These are phyloP conservation scores for Phthorimaea operculella DNA, from an alignment of 1,140 invertebrate species.

Conservation along the genomic window DNA sequence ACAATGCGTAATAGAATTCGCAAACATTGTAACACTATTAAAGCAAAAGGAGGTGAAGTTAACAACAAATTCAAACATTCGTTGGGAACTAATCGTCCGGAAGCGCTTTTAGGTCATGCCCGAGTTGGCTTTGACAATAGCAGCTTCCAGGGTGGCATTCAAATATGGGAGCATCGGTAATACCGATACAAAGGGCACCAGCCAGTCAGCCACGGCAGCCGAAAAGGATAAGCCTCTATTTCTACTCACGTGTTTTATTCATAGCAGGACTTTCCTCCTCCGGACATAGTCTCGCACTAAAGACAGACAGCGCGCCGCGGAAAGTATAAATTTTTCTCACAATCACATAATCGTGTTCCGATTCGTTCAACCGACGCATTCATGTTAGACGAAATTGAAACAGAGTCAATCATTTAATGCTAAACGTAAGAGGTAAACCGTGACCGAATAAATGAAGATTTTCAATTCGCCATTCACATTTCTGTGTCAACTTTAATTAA, in stretches of 20 bases:
- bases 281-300: constrained; percentile 54
- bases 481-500: constrained; percentile 66
- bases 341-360: constrained; percentile 62
- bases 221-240: constrained; percentile 14
- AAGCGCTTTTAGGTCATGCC: constrained; percentile 58
- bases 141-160: constrained; percentile 48
- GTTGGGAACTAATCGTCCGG: constrained; percentile 57
- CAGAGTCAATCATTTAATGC: constrained; percentile 65
- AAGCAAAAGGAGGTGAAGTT: constrained; percentile 63
- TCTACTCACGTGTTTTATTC: constrained; percentile 62
- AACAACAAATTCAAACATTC: constrained; percentile 65
- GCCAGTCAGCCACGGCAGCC: neutral
- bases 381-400: constrained; percentile 65
- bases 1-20: constrained; percentile 65
- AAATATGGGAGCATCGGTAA: constrained; percentile 20
- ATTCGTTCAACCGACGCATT: constrained; percentile 62
- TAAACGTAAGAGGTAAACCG: constrained; percentile 58
- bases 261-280: constrained; percentile 42
- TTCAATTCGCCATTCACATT: constrained; percentile 56
- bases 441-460: constrained; percentile 64
- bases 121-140: constrained; percentile 46
- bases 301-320: constrained; percentile 37
- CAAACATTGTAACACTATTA: constrained; percentile 64
- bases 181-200: neutral
- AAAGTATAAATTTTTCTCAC: constrained; percentile 56